A percentile compares a stretch with the other conserved stretches of the same genome.
Conservation (phyloP, 2,888 invertebrate genomes). For the Xestia rhomboidea region DNA sequence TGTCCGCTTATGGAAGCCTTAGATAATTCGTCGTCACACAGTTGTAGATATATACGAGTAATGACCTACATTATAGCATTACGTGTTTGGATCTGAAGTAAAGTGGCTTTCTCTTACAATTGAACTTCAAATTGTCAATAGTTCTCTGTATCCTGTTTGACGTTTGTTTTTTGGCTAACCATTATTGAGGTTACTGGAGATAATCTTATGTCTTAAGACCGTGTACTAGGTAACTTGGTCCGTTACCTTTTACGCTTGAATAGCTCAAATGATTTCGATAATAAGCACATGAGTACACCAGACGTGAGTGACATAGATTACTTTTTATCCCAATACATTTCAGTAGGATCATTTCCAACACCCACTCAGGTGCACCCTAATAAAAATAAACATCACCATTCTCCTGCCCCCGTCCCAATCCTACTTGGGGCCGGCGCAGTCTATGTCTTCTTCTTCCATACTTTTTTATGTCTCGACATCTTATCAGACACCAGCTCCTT, state of each 20-base stretch:
- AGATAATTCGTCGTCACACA: conserved; percentile 21
- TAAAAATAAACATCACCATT: no score
- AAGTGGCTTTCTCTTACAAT: conserved; percentile 52
- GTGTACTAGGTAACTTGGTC: neutral
- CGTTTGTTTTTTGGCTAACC: neutral
- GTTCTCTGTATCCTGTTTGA: neutral
- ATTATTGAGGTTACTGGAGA: neutral
- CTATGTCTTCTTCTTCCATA: no score
- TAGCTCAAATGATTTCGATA: neutral
- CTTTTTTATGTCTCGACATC: no score
- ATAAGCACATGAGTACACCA: neutral
- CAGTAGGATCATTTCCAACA: neutral
- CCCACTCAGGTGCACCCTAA: no score
- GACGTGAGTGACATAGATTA: neutral
- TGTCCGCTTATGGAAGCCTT: conserved; percentile 27
- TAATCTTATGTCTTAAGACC: no score
- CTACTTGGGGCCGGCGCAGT: no score
- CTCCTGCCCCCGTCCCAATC: no score
- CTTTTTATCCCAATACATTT: neutral
- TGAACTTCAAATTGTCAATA: conserved; percentile 29
- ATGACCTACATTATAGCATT: conserved; percentile 35
- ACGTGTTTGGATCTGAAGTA: conserved; percentile 31
- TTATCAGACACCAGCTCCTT: no score
- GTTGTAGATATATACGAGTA: conserved; percentile 1
- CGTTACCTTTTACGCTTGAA: neutral